A percentile compares a stretch with the other conserved stretches of the same genome.
Conservation (phyloP, 2,113 vertebrate genomes). For the Podiceps cristatus region DNA sequence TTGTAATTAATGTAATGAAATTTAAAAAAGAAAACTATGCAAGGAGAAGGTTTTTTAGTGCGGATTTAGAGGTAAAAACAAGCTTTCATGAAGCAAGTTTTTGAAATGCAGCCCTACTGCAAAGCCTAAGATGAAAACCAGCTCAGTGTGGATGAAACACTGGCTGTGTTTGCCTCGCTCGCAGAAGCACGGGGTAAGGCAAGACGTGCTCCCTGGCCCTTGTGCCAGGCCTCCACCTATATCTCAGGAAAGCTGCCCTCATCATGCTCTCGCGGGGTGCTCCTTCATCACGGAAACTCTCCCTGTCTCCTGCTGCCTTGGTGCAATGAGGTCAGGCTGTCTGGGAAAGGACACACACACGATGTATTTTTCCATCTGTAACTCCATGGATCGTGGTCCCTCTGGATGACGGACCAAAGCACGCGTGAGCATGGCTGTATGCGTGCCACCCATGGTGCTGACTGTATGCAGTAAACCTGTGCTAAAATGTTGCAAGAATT, state of each 20-base stretch:
- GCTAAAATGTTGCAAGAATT: background rate
- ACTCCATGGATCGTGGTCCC: background rate
- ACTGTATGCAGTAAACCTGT: background rate
- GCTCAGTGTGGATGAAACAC: background rate
- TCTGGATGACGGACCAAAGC: background rate
- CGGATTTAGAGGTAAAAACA: background rate
- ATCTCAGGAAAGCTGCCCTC: background rate
- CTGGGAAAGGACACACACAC: background rate
- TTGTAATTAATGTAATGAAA: background rate
- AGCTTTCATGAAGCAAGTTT: background rate
- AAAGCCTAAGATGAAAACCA: background rate
- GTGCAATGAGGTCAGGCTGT: background rate
- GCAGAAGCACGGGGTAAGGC: background rate
- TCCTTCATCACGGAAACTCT: background rate
- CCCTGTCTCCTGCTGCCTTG: fast-evolving
- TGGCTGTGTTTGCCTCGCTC: fast-evolving
- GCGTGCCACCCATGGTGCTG: background rate
- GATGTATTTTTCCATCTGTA: background rate
- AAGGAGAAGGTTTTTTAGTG: background rate
- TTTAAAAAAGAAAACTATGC: background rate
- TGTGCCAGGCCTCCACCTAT: background rate
- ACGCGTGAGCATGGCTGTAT: fast-evolving
- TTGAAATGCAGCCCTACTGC: background rate
- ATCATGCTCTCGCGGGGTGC: fast-evolving
- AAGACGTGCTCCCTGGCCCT: too few relatives aligned